A percentile compares a stretch with the other conserved stretches of the same genome.
Conservation (phyloP, 1,140 invertebrate species). For the Papilio helenus region DNA sequence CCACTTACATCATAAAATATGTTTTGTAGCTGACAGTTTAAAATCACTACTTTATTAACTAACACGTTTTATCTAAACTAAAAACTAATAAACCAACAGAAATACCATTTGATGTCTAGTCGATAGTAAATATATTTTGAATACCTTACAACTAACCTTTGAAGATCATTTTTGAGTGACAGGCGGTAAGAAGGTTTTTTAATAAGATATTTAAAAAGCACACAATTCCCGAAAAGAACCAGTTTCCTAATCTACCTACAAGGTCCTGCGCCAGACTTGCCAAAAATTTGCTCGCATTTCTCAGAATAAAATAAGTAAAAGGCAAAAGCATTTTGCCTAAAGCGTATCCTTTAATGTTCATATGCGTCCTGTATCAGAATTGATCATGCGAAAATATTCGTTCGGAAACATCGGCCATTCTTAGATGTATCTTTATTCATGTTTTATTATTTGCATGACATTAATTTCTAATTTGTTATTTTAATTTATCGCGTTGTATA, state of each 20-base stretch:
- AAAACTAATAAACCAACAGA: neutral
- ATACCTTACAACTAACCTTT: neutral
- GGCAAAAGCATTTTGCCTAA: neutral
- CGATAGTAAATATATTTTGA: neutral
- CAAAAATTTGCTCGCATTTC: conserved; percentile 31
- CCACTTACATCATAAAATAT: neutral
- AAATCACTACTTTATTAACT: no score
- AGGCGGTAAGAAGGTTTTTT: neutral
- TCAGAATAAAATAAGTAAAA: conserved; percentile 27
- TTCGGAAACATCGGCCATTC: conserved; percentile 1
- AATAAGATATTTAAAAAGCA: conserved; percentile 27
- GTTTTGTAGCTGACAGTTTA: neutral
- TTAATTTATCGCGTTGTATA: conserved; percentile 17
- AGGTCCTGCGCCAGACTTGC: conserved; percentile 22
- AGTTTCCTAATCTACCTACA: conserved; percentile 35
- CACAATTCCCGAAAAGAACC: conserved; percentile 18
- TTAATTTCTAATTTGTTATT: conserved; percentile 24
- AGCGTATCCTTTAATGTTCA: conserved; percentile 33
- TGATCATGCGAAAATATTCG: conserved; percentile 20
- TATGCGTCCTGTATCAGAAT: conserved; percentile 26
- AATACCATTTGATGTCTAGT: neutral
- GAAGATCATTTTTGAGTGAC: conserved; percentile 17
- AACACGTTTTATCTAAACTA: neutral
- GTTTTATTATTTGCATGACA: conserved; percentile 16
- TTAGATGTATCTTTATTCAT: conserved; percentile 7